These are phyloP conservation scores for Madoqua kirkii DNA, from an alignment of 2,113 vertebrate species.

Conservation along the genomic window DNA sequence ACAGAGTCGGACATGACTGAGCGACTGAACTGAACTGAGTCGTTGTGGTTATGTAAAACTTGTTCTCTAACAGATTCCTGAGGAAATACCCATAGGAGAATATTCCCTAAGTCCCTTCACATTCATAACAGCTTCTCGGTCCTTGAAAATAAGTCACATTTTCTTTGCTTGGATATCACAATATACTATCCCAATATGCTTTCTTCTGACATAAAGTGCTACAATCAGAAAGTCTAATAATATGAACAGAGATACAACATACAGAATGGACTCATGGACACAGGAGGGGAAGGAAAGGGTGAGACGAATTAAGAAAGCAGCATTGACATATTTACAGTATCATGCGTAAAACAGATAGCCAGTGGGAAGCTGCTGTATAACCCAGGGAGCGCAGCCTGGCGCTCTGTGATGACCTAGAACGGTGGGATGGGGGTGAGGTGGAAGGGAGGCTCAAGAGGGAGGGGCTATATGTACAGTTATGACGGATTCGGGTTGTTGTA, in stretches of 20 bases:
- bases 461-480: neutral
- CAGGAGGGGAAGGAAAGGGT: neutral
- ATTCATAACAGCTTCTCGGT: neutral
- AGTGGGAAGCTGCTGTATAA: neutral
- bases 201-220: neutral
- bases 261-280: neutral
- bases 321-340: neutral
- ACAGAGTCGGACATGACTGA: fast-evolving
- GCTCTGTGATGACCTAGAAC: neutral
- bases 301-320: neutral
- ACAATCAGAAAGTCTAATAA: neutral
- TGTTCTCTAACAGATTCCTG: neutral
- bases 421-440: neutral
- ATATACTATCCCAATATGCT: neutral
- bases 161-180: neutral
- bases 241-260: neutral
- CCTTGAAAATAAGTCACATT: neutral
- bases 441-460: neutral
- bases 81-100: neutral
- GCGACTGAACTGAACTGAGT: neutral
- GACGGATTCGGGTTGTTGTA: neutral
- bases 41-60: neutral
- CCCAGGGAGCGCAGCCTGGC: neutral
- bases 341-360: neutral
- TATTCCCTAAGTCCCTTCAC: neutral